Percentiles rank a stretch among this genome's conserved stretches.
phyloP scores from a whole-genome alignment of 2,113 vertebrate species.

The Ctenomys sociabilis region DNA sequence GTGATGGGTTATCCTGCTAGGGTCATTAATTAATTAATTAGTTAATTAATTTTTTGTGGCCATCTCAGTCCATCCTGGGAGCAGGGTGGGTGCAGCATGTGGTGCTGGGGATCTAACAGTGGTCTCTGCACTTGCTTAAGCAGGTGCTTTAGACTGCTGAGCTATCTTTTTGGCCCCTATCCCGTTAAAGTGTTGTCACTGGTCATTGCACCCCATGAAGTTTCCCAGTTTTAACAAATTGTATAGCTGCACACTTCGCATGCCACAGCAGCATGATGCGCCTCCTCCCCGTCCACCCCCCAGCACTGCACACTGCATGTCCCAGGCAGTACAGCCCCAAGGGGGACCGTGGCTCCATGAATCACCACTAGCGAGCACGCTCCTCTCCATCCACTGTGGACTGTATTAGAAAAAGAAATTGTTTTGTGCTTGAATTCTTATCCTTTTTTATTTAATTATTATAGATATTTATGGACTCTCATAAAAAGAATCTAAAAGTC shows the following conservation, averaged over 20 bases:
- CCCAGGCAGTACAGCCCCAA: background rate
- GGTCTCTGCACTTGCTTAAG: no score
- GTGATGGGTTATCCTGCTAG: background rate
- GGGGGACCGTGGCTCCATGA: background rate
- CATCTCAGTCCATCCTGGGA: no score
- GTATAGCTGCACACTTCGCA: background rate
- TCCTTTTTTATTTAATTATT: background rate
- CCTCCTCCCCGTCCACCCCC: background rate
- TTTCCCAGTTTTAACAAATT: background rate
- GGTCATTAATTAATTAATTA: no score
- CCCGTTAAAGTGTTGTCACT: background rate
- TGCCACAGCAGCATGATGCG: background rate
- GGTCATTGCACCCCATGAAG: background rate
- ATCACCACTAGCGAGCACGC: background rate
- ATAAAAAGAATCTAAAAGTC: background rate
- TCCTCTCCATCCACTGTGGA: background rate
- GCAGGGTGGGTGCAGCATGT: no score
- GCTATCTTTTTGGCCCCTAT: background rate
- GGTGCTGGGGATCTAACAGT: no score
- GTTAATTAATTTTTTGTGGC: no score
- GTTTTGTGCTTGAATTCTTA: conserved; percentile 23
- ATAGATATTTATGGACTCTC: background rate
- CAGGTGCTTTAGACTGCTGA: no score
- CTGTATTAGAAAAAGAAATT: background rate
- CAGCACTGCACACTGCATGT: background rate